Percentiles rank a stretch among this genome's conserved stretches.
phyloP scores from a whole-genome alignment of 1,140 invertebrate species.

The Cylas formicarius region DNA sequence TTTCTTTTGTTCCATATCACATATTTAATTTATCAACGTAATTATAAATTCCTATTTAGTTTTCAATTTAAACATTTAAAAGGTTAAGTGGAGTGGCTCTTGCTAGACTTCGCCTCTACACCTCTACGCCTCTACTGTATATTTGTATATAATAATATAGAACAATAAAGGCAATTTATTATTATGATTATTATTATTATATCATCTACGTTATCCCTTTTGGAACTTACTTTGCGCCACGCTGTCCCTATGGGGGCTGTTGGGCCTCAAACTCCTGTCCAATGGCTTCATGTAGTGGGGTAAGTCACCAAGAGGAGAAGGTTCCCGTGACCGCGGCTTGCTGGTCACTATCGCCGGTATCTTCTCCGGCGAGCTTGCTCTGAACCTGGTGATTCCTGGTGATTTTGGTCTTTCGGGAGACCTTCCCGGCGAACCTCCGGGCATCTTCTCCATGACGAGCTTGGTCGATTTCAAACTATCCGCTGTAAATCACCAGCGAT shows the following conservation, averaged over 20 bases:
- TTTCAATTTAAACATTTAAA: too few relatives aligned
- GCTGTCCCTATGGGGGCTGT: conserved; percentile 31
- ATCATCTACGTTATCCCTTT: too few relatives aligned
- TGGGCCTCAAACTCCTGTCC: conserved; percentile 31
- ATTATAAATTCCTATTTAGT: too few relatives aligned
- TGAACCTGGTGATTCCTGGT: conserved; percentile 14
- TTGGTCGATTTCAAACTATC: conserved; percentile 22
- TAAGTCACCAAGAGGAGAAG: conserved; percentile 27
- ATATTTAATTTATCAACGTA: too few relatives aligned
- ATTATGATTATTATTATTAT: too few relatives aligned
- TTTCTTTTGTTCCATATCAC: too few relatives aligned
- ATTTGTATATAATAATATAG: too few relatives aligned
- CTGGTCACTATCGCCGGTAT: conserved; percentile 8
- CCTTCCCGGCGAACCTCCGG: conserved; percentile 21
- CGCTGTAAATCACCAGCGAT: conserved; percentile 4
- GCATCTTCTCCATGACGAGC: conserved; percentile 14
- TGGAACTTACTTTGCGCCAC: conserved; percentile 13
- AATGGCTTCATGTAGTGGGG: conserved; percentile 39
- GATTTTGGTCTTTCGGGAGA: conserved; percentile 12
- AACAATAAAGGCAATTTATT: too few relatives aligned
- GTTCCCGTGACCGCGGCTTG: conserved; percentile 9
- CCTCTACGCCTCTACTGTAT: too few relatives aligned
- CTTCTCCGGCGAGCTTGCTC: conserved; percentile 14
- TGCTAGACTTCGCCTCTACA: too few relatives aligned
- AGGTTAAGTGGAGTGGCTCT: too few relatives aligned